phyloP scores from a whole-genome alignment of 2,113 vertebrate genomes.

The Excalfactoria chinensis region DNA sequence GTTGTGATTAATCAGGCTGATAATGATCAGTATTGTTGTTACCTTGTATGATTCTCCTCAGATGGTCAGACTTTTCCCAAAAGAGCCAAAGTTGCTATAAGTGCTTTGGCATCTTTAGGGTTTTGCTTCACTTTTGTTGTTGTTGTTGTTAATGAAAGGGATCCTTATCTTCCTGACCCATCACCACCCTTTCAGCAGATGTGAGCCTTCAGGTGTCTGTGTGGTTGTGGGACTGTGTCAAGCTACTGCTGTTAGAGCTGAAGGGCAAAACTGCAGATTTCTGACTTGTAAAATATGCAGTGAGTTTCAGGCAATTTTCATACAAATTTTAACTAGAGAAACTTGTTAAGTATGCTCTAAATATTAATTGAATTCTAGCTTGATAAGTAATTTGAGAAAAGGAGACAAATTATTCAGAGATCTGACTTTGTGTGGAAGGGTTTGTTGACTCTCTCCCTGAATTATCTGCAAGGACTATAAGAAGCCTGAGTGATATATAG shows the following conservation, averaged over 20 bases:
- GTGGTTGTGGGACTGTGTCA: not conserved
- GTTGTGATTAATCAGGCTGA: not conserved
- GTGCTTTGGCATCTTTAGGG: not conserved
- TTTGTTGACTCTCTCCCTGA: not conserved
- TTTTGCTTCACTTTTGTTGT: not conserved
- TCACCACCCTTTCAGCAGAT: not conserved
- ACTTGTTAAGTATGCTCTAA: not conserved
- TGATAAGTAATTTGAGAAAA: not conserved
- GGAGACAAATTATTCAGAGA: not conserved
- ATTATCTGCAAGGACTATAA: not conserved
- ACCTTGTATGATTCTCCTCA: not conserved
- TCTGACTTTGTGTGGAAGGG: not conserved
- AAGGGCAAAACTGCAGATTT: not conserved
- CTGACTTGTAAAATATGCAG: not conserved
- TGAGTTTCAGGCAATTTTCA: not conserved
- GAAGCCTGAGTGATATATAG: not conserved
- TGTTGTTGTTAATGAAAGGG: not conserved
- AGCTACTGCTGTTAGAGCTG: not conserved
- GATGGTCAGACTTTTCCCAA: not conserved
- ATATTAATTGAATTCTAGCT: not conserved
- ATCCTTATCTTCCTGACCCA: not conserved
- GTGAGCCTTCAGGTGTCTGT: not conserved
- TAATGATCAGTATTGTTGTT: not conserved
- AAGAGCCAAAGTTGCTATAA: not conserved
- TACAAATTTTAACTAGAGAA: not conserved